These are phyloP conservation scores for Dexiosoma caninum DNA, from an alignment of 2,888 invertebrate genomes.

Conservation along the genomic window DNA sequence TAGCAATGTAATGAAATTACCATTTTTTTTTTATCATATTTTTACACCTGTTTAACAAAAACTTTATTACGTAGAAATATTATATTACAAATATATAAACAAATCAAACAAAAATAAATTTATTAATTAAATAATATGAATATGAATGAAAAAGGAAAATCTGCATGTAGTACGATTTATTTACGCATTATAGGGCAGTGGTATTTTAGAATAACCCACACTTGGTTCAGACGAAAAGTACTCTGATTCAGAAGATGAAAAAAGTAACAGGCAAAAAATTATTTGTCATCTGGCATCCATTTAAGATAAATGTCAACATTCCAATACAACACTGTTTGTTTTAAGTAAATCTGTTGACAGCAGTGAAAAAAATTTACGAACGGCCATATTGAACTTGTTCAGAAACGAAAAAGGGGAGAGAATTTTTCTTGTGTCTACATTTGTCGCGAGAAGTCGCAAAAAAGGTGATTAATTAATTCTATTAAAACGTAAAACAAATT, in stretches of 20 bases:
- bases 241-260: neutral
- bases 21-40: conserved; percentile 3
- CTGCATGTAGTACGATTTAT: too few relatives aligned
- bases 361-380: conserved; percentile 52
- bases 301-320: conserved; percentile 13
- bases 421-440: conserved; percentile 64
- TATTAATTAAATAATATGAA: neutral
- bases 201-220: neutral
- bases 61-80: neutral
- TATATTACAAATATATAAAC: too few relatives aligned
- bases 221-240: too few relatives aligned
- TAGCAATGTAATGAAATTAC: conserved; percentile 46
- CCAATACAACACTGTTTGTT: conserved; percentile 50
- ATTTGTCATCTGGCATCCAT: conserved; percentile 17
- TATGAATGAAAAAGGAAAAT: neutral
- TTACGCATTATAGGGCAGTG: too few relatives aligned
- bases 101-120: too few relatives aligned
- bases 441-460: conserved; percentile 65
- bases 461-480: conserved; percentile 67
- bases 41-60: conserved; percentile 2
- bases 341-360: conserved; percentile 39
- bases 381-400: conserved; percentile 64
- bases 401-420: conserved; percentile 56
- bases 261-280: too few relatives aligned
- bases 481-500: conserved; percentile 57